phyloP scores from a whole-genome alignment of 92 coral and sea anemone species.

The Phymanthus crucifer region DNA sequence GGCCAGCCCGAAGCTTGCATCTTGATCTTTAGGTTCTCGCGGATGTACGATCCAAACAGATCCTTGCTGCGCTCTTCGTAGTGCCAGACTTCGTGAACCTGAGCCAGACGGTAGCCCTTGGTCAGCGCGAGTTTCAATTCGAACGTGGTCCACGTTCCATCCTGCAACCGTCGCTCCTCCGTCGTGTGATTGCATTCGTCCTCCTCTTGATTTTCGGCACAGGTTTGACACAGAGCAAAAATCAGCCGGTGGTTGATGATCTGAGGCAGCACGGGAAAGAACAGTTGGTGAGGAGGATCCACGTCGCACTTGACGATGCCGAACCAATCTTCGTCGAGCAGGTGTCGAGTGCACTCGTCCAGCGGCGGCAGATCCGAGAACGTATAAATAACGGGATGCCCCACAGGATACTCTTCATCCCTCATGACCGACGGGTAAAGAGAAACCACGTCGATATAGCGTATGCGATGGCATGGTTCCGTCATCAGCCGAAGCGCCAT shows the following conservation, averaged over 20 bases:
- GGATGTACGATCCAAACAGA: no score
- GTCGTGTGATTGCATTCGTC: not conserved
- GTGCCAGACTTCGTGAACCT: no score
- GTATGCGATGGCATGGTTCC: not conserved
- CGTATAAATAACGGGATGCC: constrained; percentile 32
- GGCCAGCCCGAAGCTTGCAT: not conserved
- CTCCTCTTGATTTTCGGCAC: constrained; percentile 36
- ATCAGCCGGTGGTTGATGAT: constrained; percentile 25
- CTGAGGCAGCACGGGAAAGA: constrained; percentile 62
- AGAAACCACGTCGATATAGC: not conserved
- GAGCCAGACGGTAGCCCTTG: no score
- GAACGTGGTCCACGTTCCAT: not conserved
- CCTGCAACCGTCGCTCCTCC: not conserved
- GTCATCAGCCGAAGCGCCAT: no score
- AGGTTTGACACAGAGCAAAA: constrained; percentile 51
- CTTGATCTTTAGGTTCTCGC: not conserved
- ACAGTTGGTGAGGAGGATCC: constrained; percentile 52
- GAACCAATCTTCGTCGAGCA: constrained; percentile 14
- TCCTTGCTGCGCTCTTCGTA: no score
- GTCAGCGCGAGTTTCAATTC: no score
- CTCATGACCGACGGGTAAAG: constrained; percentile 1
- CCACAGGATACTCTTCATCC: no score
- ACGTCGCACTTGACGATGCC: constrained; percentile 57
- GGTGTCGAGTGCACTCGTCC: not conserved
- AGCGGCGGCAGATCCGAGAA: not conserved